phyloP scores from a whole-genome alignment of 2,888 invertebrate species.

The Asteroscopus sphinx region DNA sequence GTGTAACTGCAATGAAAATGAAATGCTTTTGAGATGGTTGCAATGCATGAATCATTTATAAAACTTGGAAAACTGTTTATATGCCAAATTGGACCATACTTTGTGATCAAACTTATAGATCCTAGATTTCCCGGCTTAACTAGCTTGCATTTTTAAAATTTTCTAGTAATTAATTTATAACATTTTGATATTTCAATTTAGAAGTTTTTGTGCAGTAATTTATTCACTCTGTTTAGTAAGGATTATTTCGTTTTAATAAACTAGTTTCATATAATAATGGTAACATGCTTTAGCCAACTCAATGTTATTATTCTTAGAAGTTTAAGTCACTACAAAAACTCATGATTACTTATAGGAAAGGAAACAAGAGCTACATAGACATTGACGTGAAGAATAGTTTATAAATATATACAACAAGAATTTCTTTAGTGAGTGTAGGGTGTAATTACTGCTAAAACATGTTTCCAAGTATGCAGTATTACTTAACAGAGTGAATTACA shows the following conservation, averaged over 20 bases:
- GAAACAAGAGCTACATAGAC: slow-evolving; percentile 3
- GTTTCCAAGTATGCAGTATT: background rate
- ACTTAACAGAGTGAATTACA: slow-evolving; percentile 42
- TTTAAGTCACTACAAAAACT: slow-evolving; percentile 1
- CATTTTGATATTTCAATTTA: slow-evolving; percentile 66
- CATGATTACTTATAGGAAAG: slow-evolving; percentile 1
- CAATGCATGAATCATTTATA: slow-evolving; percentile 61
- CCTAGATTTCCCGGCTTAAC: slow-evolving; percentile 68
- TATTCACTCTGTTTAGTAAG: slow-evolving; percentile 43
- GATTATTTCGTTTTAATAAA: background rate
- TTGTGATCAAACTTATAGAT: slow-evolving; percentile 66
- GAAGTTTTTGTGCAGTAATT: slow-evolving; percentile 63
- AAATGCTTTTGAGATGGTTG: slow-evolving; percentile 61
- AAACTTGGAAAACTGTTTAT: slow-evolving; percentile 63
- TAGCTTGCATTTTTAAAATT: slow-evolving; percentile 60
- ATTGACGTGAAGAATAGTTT: background rate
- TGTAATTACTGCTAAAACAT: slow-evolving; percentile 4
- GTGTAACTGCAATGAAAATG: slow-evolving; percentile 54
- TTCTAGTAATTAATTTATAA: slow-evolving; percentile 66
- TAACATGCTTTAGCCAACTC: slow-evolving; percentile 1
- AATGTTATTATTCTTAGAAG: background rate
- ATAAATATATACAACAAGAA: background rate
- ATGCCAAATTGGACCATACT: slow-evolving; percentile 78
- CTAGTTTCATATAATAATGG: background rate
- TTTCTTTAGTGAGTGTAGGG: background rate